Base-by-base conservation (phyloP, 2,113 vertebrate species). In the Perognathus longimembris region DNA sequence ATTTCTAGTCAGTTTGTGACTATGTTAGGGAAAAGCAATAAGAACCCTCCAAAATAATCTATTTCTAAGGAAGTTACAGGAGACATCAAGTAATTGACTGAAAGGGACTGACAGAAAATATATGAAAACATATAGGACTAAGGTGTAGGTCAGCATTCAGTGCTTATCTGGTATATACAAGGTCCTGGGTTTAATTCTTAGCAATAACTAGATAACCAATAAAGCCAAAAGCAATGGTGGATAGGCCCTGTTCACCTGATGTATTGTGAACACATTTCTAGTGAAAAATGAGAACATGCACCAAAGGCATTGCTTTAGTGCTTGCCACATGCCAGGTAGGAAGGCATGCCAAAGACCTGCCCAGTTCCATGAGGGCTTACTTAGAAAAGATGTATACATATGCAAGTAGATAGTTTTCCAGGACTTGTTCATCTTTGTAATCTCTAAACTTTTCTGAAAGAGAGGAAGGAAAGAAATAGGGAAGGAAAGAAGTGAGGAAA, bases 381-480 rank as follows among this genome's bases (percentile, higher is more conserved):
- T 24, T 61, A 59, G 57, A 21, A 59, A 15, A 7, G 7, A 59
- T 18, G 57, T 15, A 59, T 18, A 61, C 59, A 61, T 28, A n/a
- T 73, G 32, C 69, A n/a, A 75, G 36, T n/a, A 54, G 57, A 14
- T 70, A 84, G 69, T 79, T 85, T 30, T 83, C 15, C 61, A 70
- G 67, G 75, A 89, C 14, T 50, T 64, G 50, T 42, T 91, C n/a
- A 61, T 95, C 30, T 67, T 93, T 93, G 88, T 66, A 85, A 87
- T 70, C 40, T 69, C 73, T 59, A 96, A 93, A 92, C 69, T 96
- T 94, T 89, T 70, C 70, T n/a, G 21, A 85, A 89, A 4, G 54
- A 76, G 20, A 88, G 92, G 86, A 92, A 38, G 78, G 22, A 77
- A 92, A 74, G 12, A 85, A 93, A 89, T 87, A 91, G 36, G 73